A percentile compares a stretch with the other conserved stretches of the same genome.
phyloP scores from a whole-genome alignment of 2,888 invertebrate genomes.

The Zaprionus lineosus region DNA sequence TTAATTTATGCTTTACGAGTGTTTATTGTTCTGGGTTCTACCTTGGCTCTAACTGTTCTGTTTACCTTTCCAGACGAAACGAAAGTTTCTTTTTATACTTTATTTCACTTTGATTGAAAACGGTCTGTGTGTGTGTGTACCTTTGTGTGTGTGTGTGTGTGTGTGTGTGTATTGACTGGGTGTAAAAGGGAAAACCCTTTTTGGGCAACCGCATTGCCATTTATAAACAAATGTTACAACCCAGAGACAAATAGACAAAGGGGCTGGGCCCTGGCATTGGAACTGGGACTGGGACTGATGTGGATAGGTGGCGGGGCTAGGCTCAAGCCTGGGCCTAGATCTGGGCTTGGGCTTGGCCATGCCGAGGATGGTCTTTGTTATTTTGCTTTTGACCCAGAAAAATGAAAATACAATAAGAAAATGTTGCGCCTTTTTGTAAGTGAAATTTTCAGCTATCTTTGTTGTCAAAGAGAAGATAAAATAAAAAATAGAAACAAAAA shows the following conservation, averaged over 20 bases:
- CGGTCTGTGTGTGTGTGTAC: background rate
- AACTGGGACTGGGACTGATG: background rate
- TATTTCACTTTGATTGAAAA: slow-evolving; percentile 25
- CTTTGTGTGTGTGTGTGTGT: slow-evolving; percentile 7
- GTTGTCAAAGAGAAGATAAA: slow-evolving; percentile 19
- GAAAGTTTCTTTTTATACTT: slow-evolving; percentile 64
- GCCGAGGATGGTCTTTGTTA: slow-evolving; percentile 71
- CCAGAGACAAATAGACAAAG: slow-evolving; percentile 50
- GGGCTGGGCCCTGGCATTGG: slow-evolving; percentile 53
- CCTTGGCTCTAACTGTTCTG: slow-evolving; percentile 42
- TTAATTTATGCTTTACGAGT: slow-evolving; percentile 67
- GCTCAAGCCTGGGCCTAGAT: slow-evolving; percentile 15
- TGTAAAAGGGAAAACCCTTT: slow-evolving; percentile 77
- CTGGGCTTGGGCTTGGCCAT: slow-evolving; percentile 57
- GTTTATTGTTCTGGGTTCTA: slow-evolving; percentile 41
- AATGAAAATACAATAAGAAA: slow-evolving; percentile 73
- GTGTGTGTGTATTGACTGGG: slow-evolving; percentile 13
- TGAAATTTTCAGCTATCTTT: slow-evolving; percentile 63
- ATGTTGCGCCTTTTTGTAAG: slow-evolving; percentile 72
- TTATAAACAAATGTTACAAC: slow-evolving; percentile 63
- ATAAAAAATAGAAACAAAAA: too few relatives aligned
- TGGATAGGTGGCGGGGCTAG: background rate
- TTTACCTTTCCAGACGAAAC: slow-evolving; percentile 50
- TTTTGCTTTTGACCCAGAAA: slow-evolving; percentile 71
- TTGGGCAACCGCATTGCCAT: slow-evolving; percentile 55